phyloP scores from a whole-genome alignment of 2,797 vertebrate species.

The Oreochromis grahami region DNA sequence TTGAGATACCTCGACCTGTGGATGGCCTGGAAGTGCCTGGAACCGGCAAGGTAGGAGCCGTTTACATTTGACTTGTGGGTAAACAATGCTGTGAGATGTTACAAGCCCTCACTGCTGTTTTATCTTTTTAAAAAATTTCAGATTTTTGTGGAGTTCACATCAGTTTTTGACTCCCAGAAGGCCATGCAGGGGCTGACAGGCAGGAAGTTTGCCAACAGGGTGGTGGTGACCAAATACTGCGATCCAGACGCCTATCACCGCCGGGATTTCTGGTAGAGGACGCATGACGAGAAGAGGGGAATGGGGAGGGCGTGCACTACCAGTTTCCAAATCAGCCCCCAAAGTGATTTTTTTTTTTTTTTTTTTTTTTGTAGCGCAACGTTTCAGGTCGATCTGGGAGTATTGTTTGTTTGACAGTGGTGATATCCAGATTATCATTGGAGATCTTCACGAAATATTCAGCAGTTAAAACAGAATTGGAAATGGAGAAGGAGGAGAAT shows the following conservation, averaged over 20 bases:
- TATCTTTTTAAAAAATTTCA: constrained; percentile 22
- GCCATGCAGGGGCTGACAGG: constrained; percentile 95
- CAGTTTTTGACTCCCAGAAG: constrained; percentile 95
- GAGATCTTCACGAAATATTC: constrained; percentile 41
- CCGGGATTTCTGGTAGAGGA: constrained; percentile 91
- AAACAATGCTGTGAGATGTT: background rate
- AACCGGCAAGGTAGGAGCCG: constrained; percentile 84
- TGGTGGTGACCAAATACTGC: constrained; percentile 96
- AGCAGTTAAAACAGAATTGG: constrained; percentile 2
- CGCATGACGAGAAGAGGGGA: background rate
- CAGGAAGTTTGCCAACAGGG: constrained; percentile 93
- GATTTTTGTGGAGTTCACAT: constrained; percentile 95
- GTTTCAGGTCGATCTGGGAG: constrained; percentile 47
- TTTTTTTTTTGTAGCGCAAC: background rate
- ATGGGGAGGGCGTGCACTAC: constrained; percentile 11
- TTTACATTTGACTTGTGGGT: background rate
- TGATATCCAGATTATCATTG: constrained; percentile 22
- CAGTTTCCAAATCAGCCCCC: constrained; percentile 51
- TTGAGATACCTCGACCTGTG: constrained; percentile 91
- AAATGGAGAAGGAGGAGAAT: background rate
- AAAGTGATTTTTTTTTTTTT: background rate
- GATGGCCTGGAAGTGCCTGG: constrained; percentile 91
- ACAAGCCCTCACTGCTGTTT: background rate
- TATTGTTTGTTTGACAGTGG: constrained; percentile 27
- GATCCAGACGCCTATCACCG: constrained; percentile 94